phyloP scores from a whole-genome alignment of 2,113 vertebrate genomes.

The Haemorhous mexicanus region DNA sequence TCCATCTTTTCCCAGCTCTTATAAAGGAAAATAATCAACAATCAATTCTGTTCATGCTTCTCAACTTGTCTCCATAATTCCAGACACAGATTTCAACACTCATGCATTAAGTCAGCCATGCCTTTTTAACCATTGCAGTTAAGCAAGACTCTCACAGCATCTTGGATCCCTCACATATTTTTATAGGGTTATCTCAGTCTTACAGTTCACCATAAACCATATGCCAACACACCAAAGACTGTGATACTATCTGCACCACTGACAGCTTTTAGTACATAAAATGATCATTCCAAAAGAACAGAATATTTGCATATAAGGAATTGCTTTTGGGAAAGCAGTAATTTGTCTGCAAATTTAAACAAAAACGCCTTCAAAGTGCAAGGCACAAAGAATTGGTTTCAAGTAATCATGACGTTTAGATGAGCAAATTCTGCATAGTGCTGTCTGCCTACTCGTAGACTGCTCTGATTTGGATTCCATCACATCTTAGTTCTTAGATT shows the following conservation, averaged over 20 bases:
- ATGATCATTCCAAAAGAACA: not conserved
- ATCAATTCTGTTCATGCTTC: not conserved
- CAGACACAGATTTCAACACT: not conserved
- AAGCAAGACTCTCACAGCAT: not conserved
- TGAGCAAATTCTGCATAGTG: not conserved
- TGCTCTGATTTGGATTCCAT: not conserved
- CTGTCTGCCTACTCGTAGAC: not conserved
- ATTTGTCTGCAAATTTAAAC: not conserved
- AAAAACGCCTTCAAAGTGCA: not conserved
- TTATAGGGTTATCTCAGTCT: not conserved
- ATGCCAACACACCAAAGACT: not conserved
- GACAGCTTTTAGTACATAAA: not conserved
- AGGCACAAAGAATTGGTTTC: not conserved
- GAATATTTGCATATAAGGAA: not conserved
- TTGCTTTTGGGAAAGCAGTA: not conserved
- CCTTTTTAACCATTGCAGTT: not conserved
- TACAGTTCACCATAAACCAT: not conserved
- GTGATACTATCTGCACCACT: fast-evolving
- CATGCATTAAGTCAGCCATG: not conserved
- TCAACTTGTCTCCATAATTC: not conserved
- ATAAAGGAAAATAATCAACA: not conserved
- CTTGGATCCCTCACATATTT: not conserved
- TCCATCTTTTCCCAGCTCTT: not conserved
- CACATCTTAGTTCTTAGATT: not conserved
- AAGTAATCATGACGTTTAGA: not conserved